Evolutionary conservation across 2,113 vertebrate species (phyloP), one percentile per base, ranked within the genome.

Genomic region (Neodon shergylaensis): DNA sequence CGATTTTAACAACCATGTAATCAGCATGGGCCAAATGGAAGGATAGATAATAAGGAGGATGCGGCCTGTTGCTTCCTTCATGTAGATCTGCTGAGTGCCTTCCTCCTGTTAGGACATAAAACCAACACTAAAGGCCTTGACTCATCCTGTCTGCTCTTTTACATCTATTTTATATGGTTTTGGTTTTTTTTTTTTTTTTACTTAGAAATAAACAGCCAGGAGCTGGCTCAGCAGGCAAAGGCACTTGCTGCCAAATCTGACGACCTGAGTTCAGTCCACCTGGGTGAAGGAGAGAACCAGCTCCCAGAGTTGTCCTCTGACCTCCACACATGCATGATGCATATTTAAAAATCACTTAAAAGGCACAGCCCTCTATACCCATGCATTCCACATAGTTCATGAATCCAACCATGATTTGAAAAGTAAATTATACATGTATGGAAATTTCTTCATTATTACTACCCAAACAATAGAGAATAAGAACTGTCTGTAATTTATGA

Each of bases 1-100:
- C 83, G 85, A 22, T 90, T 92, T 94, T 83, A 70, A 81, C 94
- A 85, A 14, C 42, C 33, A 1, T 68, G 19, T 79, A 76, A 36
- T 76, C 47, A 49, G 49, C 39, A 24, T 10, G 7, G 36, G 31
- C 54, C 39, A 52, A 68, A 31, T 76, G 66, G 47, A 87, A 68
- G 39, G 66, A 61, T 10, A 9, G 31, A 24, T 24, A 63, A 2
- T 8, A 2, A 5, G 5, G 61, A 21, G 4, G 66, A 6, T 36
- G 44, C 70, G 5, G 1, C 1, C 5, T 66, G 11, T 24, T 14
- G 8, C 44, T 47, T 39, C 65, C 13, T 17, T 1, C 16, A 1
- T 12, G 13, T 0, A 22, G n/a, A 74, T 91, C 54, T 65, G 12
- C 54, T 73, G 2, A 87, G 4, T 36, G 65, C 54, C 73, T 61